Base-by-base conservation (phyloP, 1,140 invertebrate species). In the Lucilia cuprina region DNA sequence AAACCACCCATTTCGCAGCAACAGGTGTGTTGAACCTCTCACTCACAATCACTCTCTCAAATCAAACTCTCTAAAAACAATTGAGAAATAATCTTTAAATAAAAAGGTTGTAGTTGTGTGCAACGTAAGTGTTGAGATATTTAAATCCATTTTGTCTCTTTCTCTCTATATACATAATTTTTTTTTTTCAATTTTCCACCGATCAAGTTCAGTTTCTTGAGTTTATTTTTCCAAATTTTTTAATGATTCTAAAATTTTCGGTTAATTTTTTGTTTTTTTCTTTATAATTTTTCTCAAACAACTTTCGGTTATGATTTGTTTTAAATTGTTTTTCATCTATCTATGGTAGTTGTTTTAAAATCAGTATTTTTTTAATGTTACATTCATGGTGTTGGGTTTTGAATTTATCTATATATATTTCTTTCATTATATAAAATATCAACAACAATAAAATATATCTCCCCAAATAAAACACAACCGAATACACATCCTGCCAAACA, bases 1-100 rank as follows among this genome's bases (percentile, higher is more conserved):
- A 91, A 91, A 87, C 90, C 90, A 86, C 86, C 92, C 94, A 83
- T 94, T 93, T 74, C 92, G 92, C 65, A 92, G 91, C 88, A 92
- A 90, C 92, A 93, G 85, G 88, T 90, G 77, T 80, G 77, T 80
- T 80, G 87, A 87, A 87, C 77, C 77, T 80, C 77, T 80, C 41
- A 80, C 77, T 84, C 82, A 84, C 34, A 80, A 49, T 21, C 30
- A 41, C 65, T 50, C 34, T 55, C 30, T 74, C 84, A 83, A 83
- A 83, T 25, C 83, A 85, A 49, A 49, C 78, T 82, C 85, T 60
- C 75, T 78, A 65, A 50, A 80, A 80, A 83, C 35, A 50, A 41
- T n/a, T 60, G 60, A 83, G 60, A 65, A 70, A 70, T 70, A 65
- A 83, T 74, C 70, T 65, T 70, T 30, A 30, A 30, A 74, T 19